These are phyloP conservation scores for Corythornis cristatus DNA, from an alignment of 2,113 vertebrate genomes.

Conservation along the genomic window DNA sequence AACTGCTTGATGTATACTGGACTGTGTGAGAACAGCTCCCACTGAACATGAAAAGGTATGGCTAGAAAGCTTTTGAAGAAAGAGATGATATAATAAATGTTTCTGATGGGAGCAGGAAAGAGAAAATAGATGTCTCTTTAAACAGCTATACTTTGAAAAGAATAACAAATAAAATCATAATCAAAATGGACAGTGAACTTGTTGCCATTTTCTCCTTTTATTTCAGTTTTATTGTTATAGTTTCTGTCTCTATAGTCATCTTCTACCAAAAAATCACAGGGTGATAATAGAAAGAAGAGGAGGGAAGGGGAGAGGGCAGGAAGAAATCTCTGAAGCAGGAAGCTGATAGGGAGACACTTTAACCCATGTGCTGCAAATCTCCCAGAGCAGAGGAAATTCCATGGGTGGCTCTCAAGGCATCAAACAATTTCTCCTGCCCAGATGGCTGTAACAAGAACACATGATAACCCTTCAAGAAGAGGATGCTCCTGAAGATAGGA, in stretches of 20 bases:
- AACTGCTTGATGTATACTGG: not conserved
- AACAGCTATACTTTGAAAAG: not conserved
- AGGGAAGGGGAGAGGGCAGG: not conserved
- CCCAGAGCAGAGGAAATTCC: not conserved
- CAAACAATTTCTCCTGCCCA: not conserved
- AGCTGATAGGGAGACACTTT: not conserved
- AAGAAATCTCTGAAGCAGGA: not conserved
- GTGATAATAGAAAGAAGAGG: not conserved
- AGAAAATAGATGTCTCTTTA: not conserved
- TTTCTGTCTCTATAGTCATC: not conserved
- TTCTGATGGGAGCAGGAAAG: not conserved
- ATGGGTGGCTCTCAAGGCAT: not conserved
- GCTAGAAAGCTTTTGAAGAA: not conserved
- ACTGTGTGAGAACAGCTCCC: not conserved
- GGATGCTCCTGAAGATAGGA: not conserved
- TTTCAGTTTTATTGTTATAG: not conserved
- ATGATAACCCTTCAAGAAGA: not conserved
- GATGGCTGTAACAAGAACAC: not conserved
- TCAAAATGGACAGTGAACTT: not conserved
- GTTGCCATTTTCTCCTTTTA: not conserved
- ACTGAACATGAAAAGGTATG: not conserved
- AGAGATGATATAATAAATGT: not conserved
- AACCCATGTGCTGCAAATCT: not conserved
- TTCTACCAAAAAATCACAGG: not conserved
- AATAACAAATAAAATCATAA: not conserved